Conservation (phyloP, 2,113 vertebrate genomes). For the Acinonyx jubatus region DNA sequence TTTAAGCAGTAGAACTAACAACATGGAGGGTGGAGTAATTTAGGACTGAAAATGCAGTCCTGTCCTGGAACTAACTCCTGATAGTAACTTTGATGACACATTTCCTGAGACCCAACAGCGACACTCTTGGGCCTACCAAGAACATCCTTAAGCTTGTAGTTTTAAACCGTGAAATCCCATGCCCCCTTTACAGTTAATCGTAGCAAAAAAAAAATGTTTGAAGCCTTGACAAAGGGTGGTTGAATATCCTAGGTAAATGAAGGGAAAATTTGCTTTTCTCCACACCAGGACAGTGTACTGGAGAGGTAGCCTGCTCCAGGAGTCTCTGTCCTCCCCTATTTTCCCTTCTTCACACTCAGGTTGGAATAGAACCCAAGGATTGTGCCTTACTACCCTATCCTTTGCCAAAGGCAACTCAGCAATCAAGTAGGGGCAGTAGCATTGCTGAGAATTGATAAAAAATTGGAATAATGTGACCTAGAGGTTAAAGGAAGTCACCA, state of each 20-base stretch:
- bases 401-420: neutral
- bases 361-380: neutral
- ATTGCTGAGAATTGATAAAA: neutral
- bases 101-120: neutral
- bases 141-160: neutral
- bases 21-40: neutral
- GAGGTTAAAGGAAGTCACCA: neutral
- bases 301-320: neutral
- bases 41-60: neutral
- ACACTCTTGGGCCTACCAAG: neutral
- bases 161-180: neutral
- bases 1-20: neutral
- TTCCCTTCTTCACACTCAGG: rapidly evolving
- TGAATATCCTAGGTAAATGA: neutral
- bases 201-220: neutral
- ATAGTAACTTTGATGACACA: neutral
- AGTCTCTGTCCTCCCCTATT: rapidly evolving
- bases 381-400: neutral
- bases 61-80: neutral
- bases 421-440: neutral
- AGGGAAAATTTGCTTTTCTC: neutral
- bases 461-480: constrained; percentile 5
- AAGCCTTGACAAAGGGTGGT: neutral
- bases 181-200: neutral
- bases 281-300: neutral